phyloP scores from a whole-genome alignment of 2,888 invertebrate genomes.

The Phaedon cochleariae region DNA sequence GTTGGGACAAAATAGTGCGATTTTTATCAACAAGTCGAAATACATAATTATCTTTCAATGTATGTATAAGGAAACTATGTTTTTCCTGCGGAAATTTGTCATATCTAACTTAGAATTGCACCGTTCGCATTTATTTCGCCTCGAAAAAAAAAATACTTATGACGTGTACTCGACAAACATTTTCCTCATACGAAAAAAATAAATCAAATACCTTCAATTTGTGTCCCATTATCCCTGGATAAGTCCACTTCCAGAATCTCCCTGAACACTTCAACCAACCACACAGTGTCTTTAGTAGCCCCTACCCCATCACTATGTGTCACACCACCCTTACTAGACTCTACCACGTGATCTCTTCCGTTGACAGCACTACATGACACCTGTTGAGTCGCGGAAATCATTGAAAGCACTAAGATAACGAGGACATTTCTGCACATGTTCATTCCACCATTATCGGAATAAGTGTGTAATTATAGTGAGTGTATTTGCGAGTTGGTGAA shows the following conservation, averaged over 20 bases:
- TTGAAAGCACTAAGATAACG: background rate
- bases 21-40: no score
- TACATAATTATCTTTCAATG: no score
- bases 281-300: background rate
- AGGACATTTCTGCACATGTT: background rate
- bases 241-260: background rate
- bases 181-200: background rate
- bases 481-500: no score
- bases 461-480: no score
- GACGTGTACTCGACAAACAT: no score
- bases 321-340: background rate
- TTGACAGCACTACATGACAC: background rate
- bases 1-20: no score
- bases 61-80: no score
- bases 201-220: constrained; percentile 1
- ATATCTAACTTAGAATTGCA: no score
- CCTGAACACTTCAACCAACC: background rate
- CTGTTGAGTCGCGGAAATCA: background rate
- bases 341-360: background rate
- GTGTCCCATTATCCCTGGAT: background rate
- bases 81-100: no score
- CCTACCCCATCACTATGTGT: background rate
- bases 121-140: no score
- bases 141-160: no score
- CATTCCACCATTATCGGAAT: background rate